Evolutionary conservation across 2,888 invertebrate genomes (phyloP), one percentile per base, ranked within the genome.

Genomic region (Hirtodrosophila cameraria): DNA sequence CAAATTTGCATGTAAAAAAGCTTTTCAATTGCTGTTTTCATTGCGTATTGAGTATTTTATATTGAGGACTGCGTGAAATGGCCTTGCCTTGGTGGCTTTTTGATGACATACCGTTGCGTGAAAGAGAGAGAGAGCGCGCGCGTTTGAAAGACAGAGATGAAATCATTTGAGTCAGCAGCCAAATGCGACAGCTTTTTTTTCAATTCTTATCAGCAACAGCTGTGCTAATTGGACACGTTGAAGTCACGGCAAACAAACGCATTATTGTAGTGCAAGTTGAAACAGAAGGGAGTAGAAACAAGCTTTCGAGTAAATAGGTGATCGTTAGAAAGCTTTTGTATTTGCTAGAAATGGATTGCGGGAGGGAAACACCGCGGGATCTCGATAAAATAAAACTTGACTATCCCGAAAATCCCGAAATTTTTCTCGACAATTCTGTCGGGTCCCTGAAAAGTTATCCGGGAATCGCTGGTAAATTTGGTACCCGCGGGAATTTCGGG

Each of bases 201-300:
- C n/a, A n/a, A n/a, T n/a, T n/a, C 41, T 71, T 71, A 71, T 71
- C 70, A 69, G 58, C 66, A 71, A 66, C 71, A 71, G 71, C 71
- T 71, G 71, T 71, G 72, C 58, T 61, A 71, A 66, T 71, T 66
- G 66, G 58, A 61, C 71, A 71, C 72, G 70, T 71, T 66, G 53
- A 61, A 58, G 41, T 27, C 48, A 57, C 28, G 45, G 53, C 35
- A 61, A 43, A 50, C 52, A 66, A 61, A 54, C 61, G 49, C 57
- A 71, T 65, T 65, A 60, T n/a, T 35, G 20, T 13, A 59, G 25
- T 30, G 30, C 9, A 5, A 31, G 18, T 20, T 20, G 15, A 13
- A 3, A 11, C 3, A 25, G 13, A 8, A 1, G 6, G 12, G 13
- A 30, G 8, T 2, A 4, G 7, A 6, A 23, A 23, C 35, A 45